phyloP scores from a whole-genome alignment of 2,888 invertebrate species.

The Hymenopus coronatus region DNA sequence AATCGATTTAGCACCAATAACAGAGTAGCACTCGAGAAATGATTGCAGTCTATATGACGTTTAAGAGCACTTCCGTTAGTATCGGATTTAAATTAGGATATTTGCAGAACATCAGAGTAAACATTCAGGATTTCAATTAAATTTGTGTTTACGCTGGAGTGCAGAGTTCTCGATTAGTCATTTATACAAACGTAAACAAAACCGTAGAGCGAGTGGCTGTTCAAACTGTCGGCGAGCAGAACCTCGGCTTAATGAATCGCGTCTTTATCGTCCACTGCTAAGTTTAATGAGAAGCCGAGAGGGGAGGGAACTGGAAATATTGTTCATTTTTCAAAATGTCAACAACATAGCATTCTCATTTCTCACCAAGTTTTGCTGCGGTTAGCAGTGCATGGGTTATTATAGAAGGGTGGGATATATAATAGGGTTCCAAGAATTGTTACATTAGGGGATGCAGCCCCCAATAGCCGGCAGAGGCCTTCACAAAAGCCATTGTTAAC shows the following conservation, averaged over 20 bases:
- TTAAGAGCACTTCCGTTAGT: too few species aligned
- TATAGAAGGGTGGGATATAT: too few species aligned
- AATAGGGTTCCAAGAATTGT: too few species aligned
- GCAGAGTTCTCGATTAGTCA: background rate
- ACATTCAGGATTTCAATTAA: background rate
- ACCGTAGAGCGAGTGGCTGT: background rate
- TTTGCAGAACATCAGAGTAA: background rate
- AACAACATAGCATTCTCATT: background rate
- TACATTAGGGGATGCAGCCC: too few species aligned
- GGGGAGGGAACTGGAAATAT: background rate
- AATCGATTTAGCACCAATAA: too few species aligned
- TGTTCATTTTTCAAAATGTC: conserved; percentile 9
- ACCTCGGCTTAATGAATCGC: background rate
- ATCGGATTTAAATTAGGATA: too few species aligned
- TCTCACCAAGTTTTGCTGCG: background rate
- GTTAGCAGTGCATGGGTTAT: too few species aligned
- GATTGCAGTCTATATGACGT: too few species aligned
- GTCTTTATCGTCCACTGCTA: background rate
- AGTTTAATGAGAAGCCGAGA: background rate
- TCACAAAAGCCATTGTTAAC: background rate
- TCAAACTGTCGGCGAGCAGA: too few species aligned
- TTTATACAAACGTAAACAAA: background rate
- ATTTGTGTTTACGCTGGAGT: background rate
- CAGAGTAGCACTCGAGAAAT: too few species aligned
- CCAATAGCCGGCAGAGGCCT: background rate